Evolutionary conservation across 1,140 invertebrate genomes (phyloP), one percentile per base, ranked within the genome.

Genomic region (Euborellia annulipes): DNA sequence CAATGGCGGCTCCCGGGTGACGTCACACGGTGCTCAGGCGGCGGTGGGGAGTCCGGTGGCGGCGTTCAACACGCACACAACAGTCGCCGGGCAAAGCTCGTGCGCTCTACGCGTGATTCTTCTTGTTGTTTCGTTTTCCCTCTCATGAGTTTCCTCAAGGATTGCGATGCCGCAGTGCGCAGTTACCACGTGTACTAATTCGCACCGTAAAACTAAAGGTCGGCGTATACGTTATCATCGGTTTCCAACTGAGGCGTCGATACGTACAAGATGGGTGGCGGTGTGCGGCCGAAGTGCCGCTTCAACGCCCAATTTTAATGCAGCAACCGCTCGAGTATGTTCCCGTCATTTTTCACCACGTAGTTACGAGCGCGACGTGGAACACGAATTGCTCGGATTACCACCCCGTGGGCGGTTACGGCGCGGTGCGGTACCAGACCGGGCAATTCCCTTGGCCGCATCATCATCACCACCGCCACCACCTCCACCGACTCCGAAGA

Each of bases 311-410:
- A 65, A 65, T 48, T 49, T 49, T 41, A 73, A 73, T 56, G 69
- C 68, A 50, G 63, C 69, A 32, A 73, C 71, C 9, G 71, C 71
- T 13, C 62, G 71, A 13, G 66, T 73, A 47, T 74, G 71, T 53
- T 72, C 70, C 22, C 55, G 65, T 43, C 71, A 74, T 56, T 74
- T 74, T 48, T 66, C 63, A 27, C 61, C 63, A 39, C 60, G 65
- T 3, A 68, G 65, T 41, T 73, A 73, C 58, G 70, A 72, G 60
- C 62, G 70, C 49, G 70, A 72, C 56, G 65, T 72, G 53, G 69
- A 72, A 58, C 69, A 72, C 58, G 63, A 71, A 53, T 60, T 72
- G 45, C 62, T 72, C 20, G 71, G 70, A 7, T 58, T 73, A 50
- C 71, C 71, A 48, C 65, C 65, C 46, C 58, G 70, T 44, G 69